Percentiles rank a stretch among this genome's conserved stretches.
These are phyloP conservation scores for Leuciscus idus DNA, from an alignment of 2,113 vertebrate genomes.

Conservation along the genomic window DNA sequence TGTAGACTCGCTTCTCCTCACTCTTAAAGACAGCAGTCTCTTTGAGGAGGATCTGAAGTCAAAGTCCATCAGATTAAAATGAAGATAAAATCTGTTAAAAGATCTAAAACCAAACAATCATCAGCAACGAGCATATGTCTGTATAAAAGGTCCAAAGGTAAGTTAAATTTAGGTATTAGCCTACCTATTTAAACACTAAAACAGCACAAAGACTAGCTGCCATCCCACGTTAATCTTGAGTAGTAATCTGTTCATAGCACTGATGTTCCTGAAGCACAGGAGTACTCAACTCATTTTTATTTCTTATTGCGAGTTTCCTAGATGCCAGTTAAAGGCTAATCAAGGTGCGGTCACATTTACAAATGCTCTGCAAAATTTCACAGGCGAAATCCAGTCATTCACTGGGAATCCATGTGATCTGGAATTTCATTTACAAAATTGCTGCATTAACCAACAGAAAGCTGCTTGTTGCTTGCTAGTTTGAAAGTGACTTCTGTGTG, in stretches of 20 bases:
- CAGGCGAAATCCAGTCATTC: too few relatives aligned
- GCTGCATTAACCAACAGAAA: not conserved
- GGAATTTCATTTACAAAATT: too few relatives aligned
- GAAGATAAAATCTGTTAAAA: not conserved
- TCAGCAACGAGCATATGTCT: not conserved
- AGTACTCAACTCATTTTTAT: not conserved
- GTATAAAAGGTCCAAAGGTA: constrained; percentile 5
- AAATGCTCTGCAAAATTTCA: too few relatives aligned
- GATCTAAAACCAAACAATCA: constrained; percentile 2
- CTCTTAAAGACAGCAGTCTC: not conserved
- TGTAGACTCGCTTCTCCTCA: not conserved
- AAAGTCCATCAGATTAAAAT: not conserved
- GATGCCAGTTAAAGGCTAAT: too few relatives aligned
- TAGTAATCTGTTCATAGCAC: not conserved
- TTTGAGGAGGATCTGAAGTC: not conserved
- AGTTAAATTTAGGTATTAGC: not conserved
- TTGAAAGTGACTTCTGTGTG: not conserved
- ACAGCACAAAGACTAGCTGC: not conserved
- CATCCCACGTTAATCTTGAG: not conserved
- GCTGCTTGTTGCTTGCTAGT: not conserved
- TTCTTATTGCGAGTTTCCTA: too few relatives aligned
- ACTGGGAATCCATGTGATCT: too few relatives aligned
- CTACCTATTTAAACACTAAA: not conserved
- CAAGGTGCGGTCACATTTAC: too few relatives aligned
- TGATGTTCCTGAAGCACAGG: not conserved